Evolutionary conservation across 2,797 vertebrate species (phyloP).

Genomic region (Acestrorhynchus altus): DNA sequence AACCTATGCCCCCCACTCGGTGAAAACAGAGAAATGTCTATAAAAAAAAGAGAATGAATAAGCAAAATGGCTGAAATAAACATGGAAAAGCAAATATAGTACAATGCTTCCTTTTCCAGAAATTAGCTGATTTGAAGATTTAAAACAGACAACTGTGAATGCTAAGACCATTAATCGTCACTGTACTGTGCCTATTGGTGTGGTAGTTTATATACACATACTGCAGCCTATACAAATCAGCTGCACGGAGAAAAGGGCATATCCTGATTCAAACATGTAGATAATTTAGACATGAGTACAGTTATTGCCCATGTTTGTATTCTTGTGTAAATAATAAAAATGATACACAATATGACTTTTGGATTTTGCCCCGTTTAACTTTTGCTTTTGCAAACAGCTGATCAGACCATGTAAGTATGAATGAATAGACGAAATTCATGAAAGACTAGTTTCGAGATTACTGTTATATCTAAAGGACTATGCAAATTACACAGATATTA

Average conservation of each 20-base stretch:
- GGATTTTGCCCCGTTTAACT: not conserved
- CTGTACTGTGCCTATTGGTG: not conserved
- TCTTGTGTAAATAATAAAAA: not conserved
- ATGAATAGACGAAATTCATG: slow-evolving; percentile 16
- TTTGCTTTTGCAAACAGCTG: slow-evolving; percentile 25
- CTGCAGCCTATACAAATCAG: slow-evolving; percentile 13
- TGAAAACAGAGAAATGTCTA: slow-evolving; percentile 54
- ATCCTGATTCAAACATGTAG: too few relatives aligned
- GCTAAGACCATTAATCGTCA: not conserved
- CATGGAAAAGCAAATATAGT: not conserved
- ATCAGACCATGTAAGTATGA: not conserved
- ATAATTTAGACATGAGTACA: not conserved
- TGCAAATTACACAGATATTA: slow-evolving; percentile 61
- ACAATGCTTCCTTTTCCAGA: not conserved
- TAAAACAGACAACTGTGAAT: not conserved
- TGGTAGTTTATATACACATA: slow-evolving; percentile 11
- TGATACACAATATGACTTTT: not conserved
- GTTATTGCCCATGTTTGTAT: not conserved
- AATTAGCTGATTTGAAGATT: not conserved
- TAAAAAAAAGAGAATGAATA: slow-evolving; percentile 17
- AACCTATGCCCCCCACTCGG: slow-evolving; percentile 46
- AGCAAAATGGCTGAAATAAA: slow-evolving; percentile 33
- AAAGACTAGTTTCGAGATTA: slow-evolving; percentile 39
- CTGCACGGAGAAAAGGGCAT: not conserved
- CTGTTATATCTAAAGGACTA: slow-evolving; percentile 46